Percentiles rank a stretch among this genome's conserved stretches.
Conservation (phyloP, 1,140 invertebrate species). For the Ceratoteleas bidentatus region DNA sequence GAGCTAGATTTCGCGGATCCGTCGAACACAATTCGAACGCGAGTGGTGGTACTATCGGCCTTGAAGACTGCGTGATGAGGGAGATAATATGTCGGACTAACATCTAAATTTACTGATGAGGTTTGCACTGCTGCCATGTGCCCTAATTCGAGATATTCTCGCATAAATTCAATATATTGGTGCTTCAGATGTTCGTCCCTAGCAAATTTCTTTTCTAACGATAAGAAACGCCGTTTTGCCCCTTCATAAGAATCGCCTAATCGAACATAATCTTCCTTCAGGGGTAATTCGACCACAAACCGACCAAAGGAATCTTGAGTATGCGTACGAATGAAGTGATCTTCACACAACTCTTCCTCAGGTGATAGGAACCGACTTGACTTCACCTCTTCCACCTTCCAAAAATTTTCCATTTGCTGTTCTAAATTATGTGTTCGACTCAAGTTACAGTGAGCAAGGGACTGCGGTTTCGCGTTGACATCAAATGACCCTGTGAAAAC, state of each 20-base stretch:
- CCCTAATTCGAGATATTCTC: constrained; percentile 72
- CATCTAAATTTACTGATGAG: no score
- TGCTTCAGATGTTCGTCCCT: constrained; percentile 55
- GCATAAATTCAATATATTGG: constrained; percentile 71
- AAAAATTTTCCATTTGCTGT: constrained; percentile 25
- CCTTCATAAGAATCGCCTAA: constrained; percentile 51
- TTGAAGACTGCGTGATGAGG: constrained; percentile 69
- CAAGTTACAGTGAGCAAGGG: constrained; percentile 17
- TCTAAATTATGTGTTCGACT: background rate
- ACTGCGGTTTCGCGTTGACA: background rate
- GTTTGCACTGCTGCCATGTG: no score
- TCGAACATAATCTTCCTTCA: constrained; percentile 20
- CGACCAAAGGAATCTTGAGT: background rate
- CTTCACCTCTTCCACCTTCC: constrained; percentile 7
- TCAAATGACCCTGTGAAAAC: constrained; percentile 9
- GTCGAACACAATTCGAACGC: constrained; percentile 74
- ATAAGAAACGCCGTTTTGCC: constrained; percentile 47
- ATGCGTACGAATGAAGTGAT: constrained; percentile 10
- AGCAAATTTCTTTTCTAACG: constrained; percentile 50
- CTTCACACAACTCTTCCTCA: constrained; percentile 9
- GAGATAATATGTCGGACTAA: no score
- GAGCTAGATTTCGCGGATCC: constrained; percentile 64
- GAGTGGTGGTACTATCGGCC: constrained; percentile 66
- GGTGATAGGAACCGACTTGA: background rate
- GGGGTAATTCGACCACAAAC: constrained; percentile 27